phyloP scores from a whole-genome alignment of 2,113 vertebrate species.

The Potamarius usumacintae region DNA sequence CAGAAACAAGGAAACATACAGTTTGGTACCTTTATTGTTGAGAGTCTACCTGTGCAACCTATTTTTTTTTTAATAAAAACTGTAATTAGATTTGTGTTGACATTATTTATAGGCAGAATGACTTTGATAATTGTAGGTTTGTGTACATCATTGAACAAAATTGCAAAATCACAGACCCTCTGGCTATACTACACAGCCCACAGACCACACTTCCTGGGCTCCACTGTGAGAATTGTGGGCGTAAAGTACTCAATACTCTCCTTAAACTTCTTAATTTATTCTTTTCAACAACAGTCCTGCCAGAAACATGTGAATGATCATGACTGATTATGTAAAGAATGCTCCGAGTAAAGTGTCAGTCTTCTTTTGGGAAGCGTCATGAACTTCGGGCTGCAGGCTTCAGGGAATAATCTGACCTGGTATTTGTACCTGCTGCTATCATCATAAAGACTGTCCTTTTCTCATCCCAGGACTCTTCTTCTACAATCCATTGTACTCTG shows the following conservation, averaged over 20 bases:
- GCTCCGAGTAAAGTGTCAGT: not conserved
- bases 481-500: too few relatives aligned
- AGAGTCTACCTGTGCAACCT: not conserved
- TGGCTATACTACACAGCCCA: not conserved
- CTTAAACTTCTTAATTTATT: not conserved
- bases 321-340: not conserved
- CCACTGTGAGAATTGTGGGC: not conserved
- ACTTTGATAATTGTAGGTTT: not conserved
- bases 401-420: not conserved
- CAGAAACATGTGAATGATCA: not conserved
- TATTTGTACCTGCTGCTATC: not conserved
- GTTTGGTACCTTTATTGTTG: not conserved
- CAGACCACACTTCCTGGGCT: not conserved
- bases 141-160: not conserved
- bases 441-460: not conserved
- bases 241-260: not conserved
- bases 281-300: not conserved
- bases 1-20: not conserved
- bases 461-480: not conserved
- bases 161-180: not conserved
- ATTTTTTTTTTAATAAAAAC: too few relatives aligned
- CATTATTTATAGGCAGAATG: not conserved
- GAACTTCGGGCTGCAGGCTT: not conserved
- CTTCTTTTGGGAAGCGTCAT: not conserved
- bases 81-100: not conserved